Evolutionary conservation across 1,140 invertebrate genomes (phyloP), one percentile per base, ranked within the genome.

Genomic region (Drosophila subobscura): DNA sequence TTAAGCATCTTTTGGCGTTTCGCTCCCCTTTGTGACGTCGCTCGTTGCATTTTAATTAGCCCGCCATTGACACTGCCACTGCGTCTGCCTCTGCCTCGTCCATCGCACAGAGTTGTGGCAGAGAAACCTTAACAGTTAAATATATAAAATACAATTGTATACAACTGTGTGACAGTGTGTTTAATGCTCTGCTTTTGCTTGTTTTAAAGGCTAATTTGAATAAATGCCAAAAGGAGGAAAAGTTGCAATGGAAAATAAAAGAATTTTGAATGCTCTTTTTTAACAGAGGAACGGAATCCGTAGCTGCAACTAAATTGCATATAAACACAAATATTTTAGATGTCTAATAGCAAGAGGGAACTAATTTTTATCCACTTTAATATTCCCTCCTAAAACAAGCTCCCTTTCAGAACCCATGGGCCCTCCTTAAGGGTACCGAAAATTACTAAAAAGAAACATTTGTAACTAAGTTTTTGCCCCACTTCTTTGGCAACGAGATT

Each of bases 21-120:
- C 52, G 60, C 44, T 65, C 49, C 60, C 46, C 53, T 66, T 77
- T 42, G 60, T 20, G 20, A 22, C 27, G 51, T 56, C 51, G 57
- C 51, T 27, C 44, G 6, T 45, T 86, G 80, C 77, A 85, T 85
- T 77, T 80, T 64, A 85, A 86, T 77, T 66, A 52, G 58, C 47
- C 41, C 33, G 63, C 78, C 22, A n/a, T n/a, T n/a, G n/a, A n/a
- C n/a, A 20, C 41, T 20, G 7, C 2, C 29, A 3, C 7, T 33
- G 29, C 2, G 7, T 33, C 29, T 8, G 8, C 7, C 6, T 33
- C 33, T 3, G 33, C 33, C 33, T 20, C 16, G 16, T 20, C 16
- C 16, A 20, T 20, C 16, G 51, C 10, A 23, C 10, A 22, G 40
- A 22, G 61, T 25, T 29, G 27, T 23, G 33, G 23, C 47, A 58